Conservation (phyloP, 2,888 invertebrate species). For the Dicyrtomina minuta region DNA sequence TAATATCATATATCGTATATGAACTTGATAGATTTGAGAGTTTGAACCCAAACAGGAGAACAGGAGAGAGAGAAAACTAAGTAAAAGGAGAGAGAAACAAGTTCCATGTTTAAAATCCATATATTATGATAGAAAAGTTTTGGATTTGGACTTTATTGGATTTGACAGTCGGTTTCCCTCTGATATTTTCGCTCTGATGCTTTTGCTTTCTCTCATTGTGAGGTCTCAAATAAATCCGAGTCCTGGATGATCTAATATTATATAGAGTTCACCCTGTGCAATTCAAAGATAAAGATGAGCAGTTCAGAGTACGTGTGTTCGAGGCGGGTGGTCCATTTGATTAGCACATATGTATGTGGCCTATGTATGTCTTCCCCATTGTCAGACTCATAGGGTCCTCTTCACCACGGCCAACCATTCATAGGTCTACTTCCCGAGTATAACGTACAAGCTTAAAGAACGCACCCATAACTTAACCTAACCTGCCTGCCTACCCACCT, state of each 20-base stretch:
- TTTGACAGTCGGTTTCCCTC: slow-evolving; percentile 51
- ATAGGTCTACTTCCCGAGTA: too few species aligned
- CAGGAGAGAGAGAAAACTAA: not conserved
- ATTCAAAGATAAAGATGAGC: slow-evolving; percentile 35
- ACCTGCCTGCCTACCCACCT: too few species aligned
- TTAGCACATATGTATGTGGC: slow-evolving; percentile 22
- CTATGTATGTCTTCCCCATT: not conserved
- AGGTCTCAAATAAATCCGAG: slow-evolving; percentile 31
- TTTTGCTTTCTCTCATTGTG: slow-evolving; percentile 32
- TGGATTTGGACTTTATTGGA: slow-evolving; percentile 44
- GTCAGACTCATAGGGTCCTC: slow-evolving; percentile 1
- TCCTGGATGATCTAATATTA: slow-evolving; percentile 22
- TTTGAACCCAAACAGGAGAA: not conserved
- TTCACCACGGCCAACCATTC: not conserved
- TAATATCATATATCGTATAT: not conserved
- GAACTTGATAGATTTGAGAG: not conserved
- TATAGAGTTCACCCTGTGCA: slow-evolving; percentile 27
- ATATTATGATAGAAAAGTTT: slow-evolving; percentile 10
- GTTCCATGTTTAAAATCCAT: slow-evolving; percentile 16
- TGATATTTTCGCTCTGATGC: slow-evolving; percentile 50
- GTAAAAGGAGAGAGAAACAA: not conserved
- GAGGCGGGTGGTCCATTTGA: slow-evolving; percentile 34
- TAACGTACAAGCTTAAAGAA: too few species aligned
- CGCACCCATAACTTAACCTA: too few species aligned
- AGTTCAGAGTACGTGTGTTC: slow-evolving; percentile 28